Conservation (phyloP, 2,888 invertebrate genomes). For the Maniola hyperantus region DNA sequence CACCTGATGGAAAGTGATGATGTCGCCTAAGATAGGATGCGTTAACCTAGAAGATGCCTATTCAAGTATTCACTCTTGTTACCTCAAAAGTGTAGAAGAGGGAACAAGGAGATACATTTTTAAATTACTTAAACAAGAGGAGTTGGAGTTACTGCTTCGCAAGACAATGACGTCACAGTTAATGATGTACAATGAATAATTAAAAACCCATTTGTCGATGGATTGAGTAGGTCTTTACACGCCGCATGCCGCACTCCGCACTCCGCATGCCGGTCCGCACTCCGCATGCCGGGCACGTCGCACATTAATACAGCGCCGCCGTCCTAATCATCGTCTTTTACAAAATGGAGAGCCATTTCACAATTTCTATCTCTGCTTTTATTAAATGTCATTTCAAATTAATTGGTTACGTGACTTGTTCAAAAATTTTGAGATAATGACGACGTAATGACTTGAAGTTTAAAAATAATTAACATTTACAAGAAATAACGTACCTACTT, state of each 20-base stretch:
- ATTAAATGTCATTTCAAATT: slow-evolving; percentile 20
- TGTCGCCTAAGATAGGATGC: too few species aligned
- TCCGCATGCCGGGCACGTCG: slow-evolving; percentile 54
- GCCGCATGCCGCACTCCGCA: neutral
- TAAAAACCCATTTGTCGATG: slow-evolving; percentile 8
- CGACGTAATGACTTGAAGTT: neutral
- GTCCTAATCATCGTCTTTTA: slow-evolving; percentile 34
- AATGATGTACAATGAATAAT: slow-evolving; percentile 10
- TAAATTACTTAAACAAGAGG: neutral
- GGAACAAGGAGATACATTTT: too few species aligned
- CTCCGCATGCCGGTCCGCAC: neutral
- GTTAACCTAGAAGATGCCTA: too few species aligned
- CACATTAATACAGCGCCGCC: slow-evolving; percentile 50
- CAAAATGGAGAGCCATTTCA: slow-evolving; percentile 26
- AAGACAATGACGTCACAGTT: neutral
- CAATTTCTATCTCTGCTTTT: slow-evolving; percentile 27
- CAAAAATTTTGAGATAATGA: neutral
- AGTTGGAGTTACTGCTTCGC: too few species aligned
- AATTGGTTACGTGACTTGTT: slow-evolving; percentile 16
- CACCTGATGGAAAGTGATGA: too few species aligned
- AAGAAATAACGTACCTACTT: too few species aligned
- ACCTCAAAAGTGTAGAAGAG: too few species aligned
- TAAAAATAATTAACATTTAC: neutral
- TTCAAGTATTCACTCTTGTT: too few species aligned
- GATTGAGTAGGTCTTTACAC: neutral